Base-by-base conservation (phyloP, 1,140 invertebrate species). In the Zaprionus tsacasi region DNA sequence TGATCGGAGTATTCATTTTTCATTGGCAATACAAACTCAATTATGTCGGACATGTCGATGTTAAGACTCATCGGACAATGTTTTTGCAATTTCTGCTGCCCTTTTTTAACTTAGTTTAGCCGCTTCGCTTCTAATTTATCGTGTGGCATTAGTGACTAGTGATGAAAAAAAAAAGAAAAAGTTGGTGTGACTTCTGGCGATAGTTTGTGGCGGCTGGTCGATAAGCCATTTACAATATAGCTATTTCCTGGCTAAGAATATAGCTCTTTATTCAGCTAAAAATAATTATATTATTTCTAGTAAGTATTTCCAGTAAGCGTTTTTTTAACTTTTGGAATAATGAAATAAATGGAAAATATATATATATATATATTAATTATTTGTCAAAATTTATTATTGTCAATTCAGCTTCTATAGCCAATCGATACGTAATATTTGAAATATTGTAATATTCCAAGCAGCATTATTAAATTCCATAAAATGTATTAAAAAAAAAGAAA, bases 41-140 rank as follows among this genome's bases (percentile, higher is more conserved):
- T 89, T 45, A 83, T 78, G 10, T 88, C 85, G 21, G 85, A 83
- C 77, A 83, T 83, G 33, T 88, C 77, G 50, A 87, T 40, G 56
- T 88, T 88, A 0, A 71, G 8, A 30, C 48, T 59, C 59, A 65
- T 65, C 60, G 52, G 25, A 57, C 36, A 57, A 15, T 36, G 25
- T 55, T 63, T 65, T 70, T 55, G 15, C 52, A 63, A 61, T 70
- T 55, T 11, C 13, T 56, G 15, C 54, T 21, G 12, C 15, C n/a
- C 33, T 7, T 48, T 48, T 65, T 70, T 70, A 55, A 70, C 13
- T 67, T 74, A 61, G 6, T 57, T 57, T 57, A 56, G 36, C 67
- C 72, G 72, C 70, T 73, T 55, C 55, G 70, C 66, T 57, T 74
- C 50, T 55, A 17, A 63, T 70, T 70, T 70, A 74, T 70, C 66